Evolutionary conservation across 2,888 invertebrate genomes (phyloP).

Genomic region (Limnephilus rhombicus): DNA sequence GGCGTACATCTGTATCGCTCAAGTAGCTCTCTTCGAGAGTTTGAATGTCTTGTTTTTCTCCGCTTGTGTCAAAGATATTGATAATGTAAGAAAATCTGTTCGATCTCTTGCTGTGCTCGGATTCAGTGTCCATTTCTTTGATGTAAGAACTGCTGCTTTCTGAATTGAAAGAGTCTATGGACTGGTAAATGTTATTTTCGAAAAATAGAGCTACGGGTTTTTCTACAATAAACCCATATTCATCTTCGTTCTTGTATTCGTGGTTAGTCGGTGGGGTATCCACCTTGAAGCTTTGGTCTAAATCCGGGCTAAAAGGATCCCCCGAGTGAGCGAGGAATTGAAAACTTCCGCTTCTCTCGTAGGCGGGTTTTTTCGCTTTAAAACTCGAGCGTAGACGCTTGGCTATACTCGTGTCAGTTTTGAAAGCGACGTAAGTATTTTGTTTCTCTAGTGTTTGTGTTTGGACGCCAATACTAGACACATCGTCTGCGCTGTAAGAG

Average conservation of each 20-base stretch:
- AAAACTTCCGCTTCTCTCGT: constrained; percentile 30
- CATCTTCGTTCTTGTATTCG: not conserved
- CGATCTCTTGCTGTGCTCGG: not conserved
- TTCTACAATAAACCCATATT: not conserved
- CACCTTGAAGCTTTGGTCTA: not conserved
- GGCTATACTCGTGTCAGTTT: not conserved
- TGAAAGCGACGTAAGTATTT: not conserved
- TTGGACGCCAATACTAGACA: not conserved
- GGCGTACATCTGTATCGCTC: constrained; percentile 70
- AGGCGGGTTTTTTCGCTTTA: constrained; percentile 14
- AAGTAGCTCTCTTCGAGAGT: constrained; percentile 69
- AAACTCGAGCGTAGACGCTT: constrained; percentile 21
- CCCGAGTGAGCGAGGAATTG: constrained; percentile 8
- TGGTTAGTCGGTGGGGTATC: not conserved
- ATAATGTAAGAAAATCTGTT: constrained; percentile 29
- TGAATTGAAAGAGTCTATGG: constrained; percentile 25
- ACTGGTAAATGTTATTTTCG: constrained; percentile 25
- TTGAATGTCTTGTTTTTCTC: constrained; percentile 6
- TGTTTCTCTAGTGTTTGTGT: constrained; percentile 13
- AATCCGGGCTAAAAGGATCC: not conserved
- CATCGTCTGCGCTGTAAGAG: constrained; percentile 24
- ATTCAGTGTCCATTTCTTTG: constrained; percentile 10
- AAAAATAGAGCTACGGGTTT: constrained; percentile 1
- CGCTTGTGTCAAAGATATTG: constrained; percentile 16
- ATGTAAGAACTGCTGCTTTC: constrained; percentile 11